A percentile compares a stretch with the other conserved stretches of the same genome.
These are phyloP conservation scores for Palythoa grandiflora DNA, from an alignment of 92 coral and sea anemone genomes.

Conservation along the genomic window DNA sequence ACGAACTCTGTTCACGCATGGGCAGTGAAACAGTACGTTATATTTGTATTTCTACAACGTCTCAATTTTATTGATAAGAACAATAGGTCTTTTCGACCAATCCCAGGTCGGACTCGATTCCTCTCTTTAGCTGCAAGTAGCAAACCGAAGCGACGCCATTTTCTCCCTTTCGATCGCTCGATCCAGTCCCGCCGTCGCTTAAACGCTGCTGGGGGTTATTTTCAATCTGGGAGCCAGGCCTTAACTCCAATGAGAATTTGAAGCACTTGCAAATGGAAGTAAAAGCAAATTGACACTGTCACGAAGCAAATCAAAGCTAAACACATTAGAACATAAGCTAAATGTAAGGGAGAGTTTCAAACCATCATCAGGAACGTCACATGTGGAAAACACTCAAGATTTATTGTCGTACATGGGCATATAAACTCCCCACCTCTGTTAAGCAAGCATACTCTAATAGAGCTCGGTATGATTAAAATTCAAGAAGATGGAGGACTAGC, in stretches of 20 bases:
- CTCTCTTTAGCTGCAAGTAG: too few relatives aligned
- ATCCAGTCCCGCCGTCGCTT: too few relatives aligned
- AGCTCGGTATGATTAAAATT: constrained; percentile 61
- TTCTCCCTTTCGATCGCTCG: too few relatives aligned
- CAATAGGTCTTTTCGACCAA: too few relatives aligned
- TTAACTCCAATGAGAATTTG: not conserved
- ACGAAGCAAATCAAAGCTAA: constrained; percentile 45
- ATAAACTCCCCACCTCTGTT: constrained; percentile 59
- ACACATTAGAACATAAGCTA: constrained; percentile 54
- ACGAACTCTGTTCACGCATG: too few relatives aligned
- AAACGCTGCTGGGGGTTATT: too few relatives aligned
- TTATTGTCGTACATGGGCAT: constrained; percentile 49
- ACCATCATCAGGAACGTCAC: constrained; percentile 51
- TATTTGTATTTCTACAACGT: too few relatives aligned
- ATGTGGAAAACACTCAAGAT: constrained; percentile 53
- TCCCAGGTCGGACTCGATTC: too few relatives aligned
- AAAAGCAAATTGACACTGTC: constrained; percentile 32
- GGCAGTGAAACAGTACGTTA: too few relatives aligned
- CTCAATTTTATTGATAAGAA: too few relatives aligned
- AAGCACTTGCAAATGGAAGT: constrained; percentile 37
- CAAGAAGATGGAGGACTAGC: constrained; percentile 61
- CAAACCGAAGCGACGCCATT: too few relatives aligned
- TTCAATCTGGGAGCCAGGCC: not conserved
- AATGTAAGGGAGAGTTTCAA: constrained; percentile 42
- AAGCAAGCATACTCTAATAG: constrained; percentile 51